Base-by-base conservation (phyloP, 1,140 invertebrate genomes). In the Eumeta japonica region DNA sequence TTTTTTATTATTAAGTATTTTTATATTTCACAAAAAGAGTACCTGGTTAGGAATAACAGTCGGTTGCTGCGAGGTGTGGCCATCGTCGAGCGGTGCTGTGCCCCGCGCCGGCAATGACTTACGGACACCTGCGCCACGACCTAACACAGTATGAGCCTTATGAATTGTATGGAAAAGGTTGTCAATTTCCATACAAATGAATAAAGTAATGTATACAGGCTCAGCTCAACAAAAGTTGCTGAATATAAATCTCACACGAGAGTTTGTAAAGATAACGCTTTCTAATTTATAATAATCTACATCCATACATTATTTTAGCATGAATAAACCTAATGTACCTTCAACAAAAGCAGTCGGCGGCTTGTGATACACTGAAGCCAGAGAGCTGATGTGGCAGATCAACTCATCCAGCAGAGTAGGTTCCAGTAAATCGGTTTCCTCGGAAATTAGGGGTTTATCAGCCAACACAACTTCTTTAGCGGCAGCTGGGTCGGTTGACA, bases 401-500 rank as follows among this genome's bases (percentile, higher is more conserved):
- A 99, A 81, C 77, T 99, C 97, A 67, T 99, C 97, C 18, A 99
- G 77, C 10, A 99, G 76, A 0, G 97, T 98, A 5, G 97, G 97
- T 67, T 99, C 97, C 28, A 99, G 75, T 3, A 99, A 78, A 79
- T 99, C 97, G 0, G 97, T 99, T 79, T 99, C 97, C 71, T 99
- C 97, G 0, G 94, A 97, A 55, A 99, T 99, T 3, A 99, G 80
- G 12, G 97, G 97, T 65, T 99, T 99, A 64, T 99, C 97, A 1
- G 97, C 97, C 10, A 99, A 79, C n/a, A 99, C 97, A 19, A 95
- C 95, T 75, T 99, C 96, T 70, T 99, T 99, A 14, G 97, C 97
- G 9, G 95, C 95, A 15, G 92, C 95, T 3, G 97, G 97, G 79
- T 99, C 97, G 10, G 97, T 99, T 29, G 95, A 98, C 10, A 99